Base-by-base conservation (phyloP, 2,797 vertebrate genomes). In the Carduelis carduelis region DNA sequence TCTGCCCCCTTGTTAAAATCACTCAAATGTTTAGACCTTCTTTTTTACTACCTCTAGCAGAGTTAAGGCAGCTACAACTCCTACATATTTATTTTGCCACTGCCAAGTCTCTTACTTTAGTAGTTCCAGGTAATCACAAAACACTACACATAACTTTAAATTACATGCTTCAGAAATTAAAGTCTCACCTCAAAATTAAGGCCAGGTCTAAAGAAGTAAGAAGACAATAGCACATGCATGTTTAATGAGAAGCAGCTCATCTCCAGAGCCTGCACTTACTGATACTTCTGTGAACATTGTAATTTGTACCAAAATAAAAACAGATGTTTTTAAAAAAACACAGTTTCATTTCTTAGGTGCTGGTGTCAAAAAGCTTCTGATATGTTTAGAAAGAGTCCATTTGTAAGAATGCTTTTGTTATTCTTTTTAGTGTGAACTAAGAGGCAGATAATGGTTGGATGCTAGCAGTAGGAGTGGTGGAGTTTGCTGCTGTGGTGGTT, bases 161-260 rank as follows among this genome's bases (percentile, higher is more conserved):
- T 97, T 96, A 90, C 87, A 94, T 95, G 97, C 93, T 97, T 95
- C 95, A 87, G 85, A 97, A 98, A 97, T 95, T 96, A 90, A 97
- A 98, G 79, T 92, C 94, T 95, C 95, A 97, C 96, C 96, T 97
- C 95, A 97, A 96, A 97, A 96, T 77, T 96, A 96, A 97, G 85
- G 85, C 89, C 74, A 74, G 71, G 90, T 96, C 97, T 96, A 90
- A 81, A 85, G 85, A 92, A 90, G 27, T 55, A 88, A 94, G 91
- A 97, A 92, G 74, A 96, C 87, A 93, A 86, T 18, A 11, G 63
- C 43, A 90, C 11, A 24, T 52, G 83, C 75, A 20, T 79, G 65
- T 63, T 90, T 86, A 94, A 72, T 39, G 57, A 91, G 80, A 56
- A 37, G 52, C n/a, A 78, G 87, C 65, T 63, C 61, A 77, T 76